Base-by-base conservation (phyloP, 2,797 vertebrate species). In the Aplochiton taeniatus region DNA sequence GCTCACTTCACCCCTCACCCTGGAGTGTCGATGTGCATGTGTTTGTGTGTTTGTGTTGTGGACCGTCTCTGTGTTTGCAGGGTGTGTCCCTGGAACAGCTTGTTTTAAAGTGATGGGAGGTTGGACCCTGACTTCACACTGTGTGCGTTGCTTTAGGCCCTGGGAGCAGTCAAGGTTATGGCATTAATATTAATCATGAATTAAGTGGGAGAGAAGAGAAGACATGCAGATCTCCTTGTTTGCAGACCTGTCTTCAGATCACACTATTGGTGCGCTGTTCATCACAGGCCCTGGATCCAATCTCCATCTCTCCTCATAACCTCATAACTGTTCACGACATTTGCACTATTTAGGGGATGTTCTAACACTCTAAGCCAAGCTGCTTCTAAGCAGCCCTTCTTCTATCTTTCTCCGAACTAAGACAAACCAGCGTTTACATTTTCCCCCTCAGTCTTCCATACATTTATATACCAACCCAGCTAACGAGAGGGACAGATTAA, bases 141-240 rank as follows among this genome's bases (percentile, higher is more conserved):
- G 62, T 56, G 62, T 79, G 79, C 66, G 13, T 73, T 74, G 68
- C 81, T 81, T 54, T 77, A 70, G 64, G 77, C 75, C 82, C 74
- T 58, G 59, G 70, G 65, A 75, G 74, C 65, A 77, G 79, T 90
- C 85, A 91, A 90, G 89, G 85, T 90, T 86, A 83, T 69, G 48
- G 68, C 72, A 79, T 72, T 76, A 77, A 80, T 85, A 87, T 84
- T 76, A 88, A 85, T 91, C 82, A 84, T 87, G 87, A 68, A 88
- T 90, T 88, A 70, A 70, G 68, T 76, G 60, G 68, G 59, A 17
- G 63, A 67, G 49, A 75, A 45, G 53, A 11, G 70, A 68, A 78
- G 66, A 66, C 74, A 63, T 70, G 72, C 64, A 61, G 63, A 11
- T 7, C 49, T 44, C 18, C 46, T 57, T n/a, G 45, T 47, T 61